phyloP scores from a whole-genome alignment of 35 echinoderm and acorn worm genomes.

The Apostichopus californicus region DNA sequence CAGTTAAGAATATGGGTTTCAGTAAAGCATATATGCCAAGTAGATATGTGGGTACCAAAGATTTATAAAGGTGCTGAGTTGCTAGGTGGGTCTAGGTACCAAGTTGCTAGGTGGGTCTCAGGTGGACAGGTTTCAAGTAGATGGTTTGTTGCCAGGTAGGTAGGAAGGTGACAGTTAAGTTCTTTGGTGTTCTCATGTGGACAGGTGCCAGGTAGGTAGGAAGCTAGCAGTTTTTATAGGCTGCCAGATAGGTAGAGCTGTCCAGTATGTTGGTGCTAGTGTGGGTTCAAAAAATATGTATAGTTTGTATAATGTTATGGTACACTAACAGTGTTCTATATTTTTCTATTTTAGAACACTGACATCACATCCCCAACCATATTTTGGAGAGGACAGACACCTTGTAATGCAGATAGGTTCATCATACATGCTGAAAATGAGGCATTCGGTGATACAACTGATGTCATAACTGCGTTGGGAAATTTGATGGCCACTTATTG shows the following conservation, averaged over 20 bases:
- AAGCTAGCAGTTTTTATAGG: too few relatives aligned
- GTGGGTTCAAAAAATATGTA: too few relatives aligned
- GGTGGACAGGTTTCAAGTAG: background rate
- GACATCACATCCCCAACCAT: slow-evolving; percentile 19
- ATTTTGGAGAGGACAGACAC: slow-evolving; percentile 16
- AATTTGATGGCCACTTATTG: slow-evolving; percentile 5
- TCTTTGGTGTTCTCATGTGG: too few relatives aligned
- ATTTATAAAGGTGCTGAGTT: background rate
- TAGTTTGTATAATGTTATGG: background rate
- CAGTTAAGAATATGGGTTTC: background rate
- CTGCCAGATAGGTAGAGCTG: too few relatives aligned
- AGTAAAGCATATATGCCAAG: background rate
- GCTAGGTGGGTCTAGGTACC: background rate
- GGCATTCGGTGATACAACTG: background rate
- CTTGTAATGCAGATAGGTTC: slow-evolving; percentile 1
- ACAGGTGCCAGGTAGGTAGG: too few relatives aligned
- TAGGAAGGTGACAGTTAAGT: too few relatives aligned
- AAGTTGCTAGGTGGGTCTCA: background rate
- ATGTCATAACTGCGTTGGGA: slow-evolving; percentile 26
- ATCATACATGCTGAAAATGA: slow-evolving; percentile 20
- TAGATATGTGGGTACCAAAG: background rate
- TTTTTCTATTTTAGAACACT: slow-evolving; percentile 7
- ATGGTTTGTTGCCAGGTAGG: too few relatives aligned
- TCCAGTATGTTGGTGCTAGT: too few relatives aligned
- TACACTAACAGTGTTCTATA: background rate